Evolutionary conservation across 2,113 vertebrate genomes (phyloP).

Genomic region (Toxotes chatareus): DNA sequence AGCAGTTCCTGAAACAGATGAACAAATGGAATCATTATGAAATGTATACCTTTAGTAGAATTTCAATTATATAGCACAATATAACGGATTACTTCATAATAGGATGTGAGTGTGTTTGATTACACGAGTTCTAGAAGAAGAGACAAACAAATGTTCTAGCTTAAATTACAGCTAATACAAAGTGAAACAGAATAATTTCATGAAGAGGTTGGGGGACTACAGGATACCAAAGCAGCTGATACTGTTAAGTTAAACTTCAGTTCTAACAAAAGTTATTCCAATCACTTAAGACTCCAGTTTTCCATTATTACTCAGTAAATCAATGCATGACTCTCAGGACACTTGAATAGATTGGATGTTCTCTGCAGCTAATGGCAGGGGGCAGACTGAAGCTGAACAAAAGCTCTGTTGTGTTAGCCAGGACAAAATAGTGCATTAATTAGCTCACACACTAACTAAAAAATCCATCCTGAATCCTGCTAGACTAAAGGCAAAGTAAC

Average conservation of each 20-base stretch:
- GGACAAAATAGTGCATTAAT: conserved; percentile 22
- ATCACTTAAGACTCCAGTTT: background rate
- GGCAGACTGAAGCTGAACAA: conserved; percentile 14
- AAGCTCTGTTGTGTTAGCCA: conserved; percentile 1
- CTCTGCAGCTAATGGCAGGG: conserved; percentile 18
- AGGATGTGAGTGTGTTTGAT: background rate
- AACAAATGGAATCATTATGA: background rate
- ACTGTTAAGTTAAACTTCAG: background rate
- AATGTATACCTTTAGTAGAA: background rate
- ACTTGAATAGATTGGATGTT: conserved; percentile 21
- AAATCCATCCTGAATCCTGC: background rate
- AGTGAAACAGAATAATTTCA: background rate
- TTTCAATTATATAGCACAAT: background rate
- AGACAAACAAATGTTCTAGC: background rate
- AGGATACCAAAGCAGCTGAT: background rate
- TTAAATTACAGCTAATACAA: background rate
- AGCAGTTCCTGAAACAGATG: conserved; percentile 68
- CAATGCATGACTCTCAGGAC: conserved; percentile 25
- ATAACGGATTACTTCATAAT: background rate
- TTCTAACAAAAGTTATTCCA: background rate
- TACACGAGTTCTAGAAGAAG: background rate
- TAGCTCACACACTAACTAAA: background rate
- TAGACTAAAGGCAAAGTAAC: background rate
- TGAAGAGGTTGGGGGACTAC: background rate
- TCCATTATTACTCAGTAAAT: conserved; percentile 9